phyloP scores from a whole-genome alignment of 2,797 vertebrate genomes.

The Psittacula derbiana region DNA sequence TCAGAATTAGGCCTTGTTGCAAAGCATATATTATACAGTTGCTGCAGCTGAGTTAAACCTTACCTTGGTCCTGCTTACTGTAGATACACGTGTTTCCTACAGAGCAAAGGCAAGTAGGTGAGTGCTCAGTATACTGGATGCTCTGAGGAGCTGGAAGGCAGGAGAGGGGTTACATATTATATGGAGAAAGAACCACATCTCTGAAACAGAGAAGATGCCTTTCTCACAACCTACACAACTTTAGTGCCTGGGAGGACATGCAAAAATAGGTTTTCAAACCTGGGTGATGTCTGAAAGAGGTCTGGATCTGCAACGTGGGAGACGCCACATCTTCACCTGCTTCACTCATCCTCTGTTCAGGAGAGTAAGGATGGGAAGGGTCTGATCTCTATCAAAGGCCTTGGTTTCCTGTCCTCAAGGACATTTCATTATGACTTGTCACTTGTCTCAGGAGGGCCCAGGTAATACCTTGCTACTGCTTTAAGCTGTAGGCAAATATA shows the following conservation, averaged over 20 bases:
- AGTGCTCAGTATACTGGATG: not conserved
- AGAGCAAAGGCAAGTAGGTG: not conserved
- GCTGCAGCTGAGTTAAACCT: not conserved
- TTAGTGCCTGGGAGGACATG: not conserved
- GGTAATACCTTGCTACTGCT: not conserved
- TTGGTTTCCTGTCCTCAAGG: not conserved
- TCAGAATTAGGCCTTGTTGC: not conserved
- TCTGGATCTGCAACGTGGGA: not conserved
- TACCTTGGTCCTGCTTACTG: not conserved
- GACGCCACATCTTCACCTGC: accelerated
- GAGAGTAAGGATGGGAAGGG: not conserved
- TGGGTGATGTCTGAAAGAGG: not conserved
- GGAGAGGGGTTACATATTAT: not conserved
- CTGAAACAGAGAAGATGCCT: not conserved
- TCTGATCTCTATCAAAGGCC: not conserved
- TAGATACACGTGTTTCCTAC: not conserved
- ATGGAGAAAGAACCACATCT: not conserved
- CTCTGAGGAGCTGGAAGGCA: not conserved
- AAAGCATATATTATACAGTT: not conserved
- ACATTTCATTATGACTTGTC: not conserved
- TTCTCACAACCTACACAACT: not conserved
- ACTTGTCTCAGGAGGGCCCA: not conserved
- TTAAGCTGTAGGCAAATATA: not conserved
- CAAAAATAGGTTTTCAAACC: not conserved
- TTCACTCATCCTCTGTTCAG: not conserved